Evolutionary conservation across 2,888 invertebrate genomes (phyloP).

Genomic region (Ptychoptera contaminata): DNA sequence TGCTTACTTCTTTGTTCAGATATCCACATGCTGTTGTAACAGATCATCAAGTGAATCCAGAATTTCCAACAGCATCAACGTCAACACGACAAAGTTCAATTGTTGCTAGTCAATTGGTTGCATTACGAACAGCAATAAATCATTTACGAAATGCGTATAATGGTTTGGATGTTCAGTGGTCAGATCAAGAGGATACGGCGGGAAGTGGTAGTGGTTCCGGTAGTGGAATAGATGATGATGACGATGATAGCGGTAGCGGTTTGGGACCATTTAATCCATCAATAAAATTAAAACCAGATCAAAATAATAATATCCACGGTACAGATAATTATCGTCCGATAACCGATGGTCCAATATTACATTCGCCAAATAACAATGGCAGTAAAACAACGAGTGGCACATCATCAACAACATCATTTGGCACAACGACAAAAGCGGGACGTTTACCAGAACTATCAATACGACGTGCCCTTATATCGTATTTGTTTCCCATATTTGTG

Average conservation of each 20-base stretch:
- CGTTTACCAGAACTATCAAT: conserved; percentile 14
- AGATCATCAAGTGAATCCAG: conserved; percentile 58
- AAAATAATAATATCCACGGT: background rate
- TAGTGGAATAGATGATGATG: conserved; percentile 40
- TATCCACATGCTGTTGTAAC: conserved; percentile 46
- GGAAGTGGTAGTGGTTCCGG: conserved; percentile 54
- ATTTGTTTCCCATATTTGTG: conserved; percentile 66
- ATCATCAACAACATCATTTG: conserved; percentile 3
- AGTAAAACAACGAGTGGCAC: background rate
- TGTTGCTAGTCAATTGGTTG: conserved; percentile 56
- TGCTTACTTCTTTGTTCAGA: conserved; percentile 25
- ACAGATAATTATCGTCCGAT: background rate
- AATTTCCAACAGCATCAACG: conserved; percentile 35
- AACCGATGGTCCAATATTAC: conserved; percentile 5
- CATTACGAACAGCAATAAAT: conserved; percentile 60
- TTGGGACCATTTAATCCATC: conserved; percentile 18
- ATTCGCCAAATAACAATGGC: conserved; percentile 1
- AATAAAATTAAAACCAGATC: background rate
- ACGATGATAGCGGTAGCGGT: conserved; percentile 28
- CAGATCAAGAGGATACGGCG: conserved; percentile 42
- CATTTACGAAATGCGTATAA: conserved; percentile 78
- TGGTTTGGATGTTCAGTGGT: conserved; percentile 83
- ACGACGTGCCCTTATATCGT: conserved; percentile 41
- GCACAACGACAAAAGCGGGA: conserved; percentile 10
- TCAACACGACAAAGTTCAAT: conserved; percentile 26